Percentiles rank a stretch among this genome's conserved stretches.
These are phyloP conservation scores for Drosophila cognata DNA, from an alignment of 2,888 invertebrate species.

Conservation along the genomic window DNA sequence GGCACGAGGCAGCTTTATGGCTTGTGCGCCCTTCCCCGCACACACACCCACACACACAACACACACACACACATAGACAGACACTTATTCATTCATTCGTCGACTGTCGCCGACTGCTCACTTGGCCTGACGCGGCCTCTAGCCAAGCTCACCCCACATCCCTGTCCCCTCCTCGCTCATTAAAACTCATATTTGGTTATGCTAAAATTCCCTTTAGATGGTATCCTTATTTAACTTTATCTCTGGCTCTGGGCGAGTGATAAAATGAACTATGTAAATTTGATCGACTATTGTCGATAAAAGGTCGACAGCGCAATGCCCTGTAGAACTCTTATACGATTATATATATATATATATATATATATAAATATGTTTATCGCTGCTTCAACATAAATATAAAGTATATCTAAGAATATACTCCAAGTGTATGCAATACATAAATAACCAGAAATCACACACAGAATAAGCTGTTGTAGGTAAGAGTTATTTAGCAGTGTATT, in stretches of 20 bases:
- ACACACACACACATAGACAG: background rate
- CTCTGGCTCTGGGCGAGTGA: constrained; percentile 18
- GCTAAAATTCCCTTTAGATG: constrained; percentile 41
- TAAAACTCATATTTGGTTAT: constrained; percentile 22
- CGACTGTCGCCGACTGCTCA: constrained; percentile 34
- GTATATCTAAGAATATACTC: background rate
- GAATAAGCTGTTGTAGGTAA: background rate
- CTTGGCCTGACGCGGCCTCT: constrained; percentile 1
- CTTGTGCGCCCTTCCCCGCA: constrained; percentile 20
- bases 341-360: too few relatives aligned
- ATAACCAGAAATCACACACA: too few relatives aligned
- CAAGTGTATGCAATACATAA: too few relatives aligned
- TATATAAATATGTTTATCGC: background rate
- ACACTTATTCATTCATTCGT: constrained; percentile 31
- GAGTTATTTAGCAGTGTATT: background rate
- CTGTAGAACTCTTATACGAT: background rate
- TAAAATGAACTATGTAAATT: constrained; percentile 15
- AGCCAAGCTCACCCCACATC: constrained; percentile 1
- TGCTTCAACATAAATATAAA: background rate
- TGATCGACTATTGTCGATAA: background rate
- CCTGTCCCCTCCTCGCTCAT: constrained; percentile 2
- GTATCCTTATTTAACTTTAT: constrained; percentile 49
- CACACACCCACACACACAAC: background rate
- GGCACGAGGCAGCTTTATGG: constrained; percentile 59
- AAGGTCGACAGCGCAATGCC: background rate